These are phyloP conservation scores for Euschistus heros DNA, from an alignment of 1,140 invertebrate species.

Conservation along the genomic window DNA sequence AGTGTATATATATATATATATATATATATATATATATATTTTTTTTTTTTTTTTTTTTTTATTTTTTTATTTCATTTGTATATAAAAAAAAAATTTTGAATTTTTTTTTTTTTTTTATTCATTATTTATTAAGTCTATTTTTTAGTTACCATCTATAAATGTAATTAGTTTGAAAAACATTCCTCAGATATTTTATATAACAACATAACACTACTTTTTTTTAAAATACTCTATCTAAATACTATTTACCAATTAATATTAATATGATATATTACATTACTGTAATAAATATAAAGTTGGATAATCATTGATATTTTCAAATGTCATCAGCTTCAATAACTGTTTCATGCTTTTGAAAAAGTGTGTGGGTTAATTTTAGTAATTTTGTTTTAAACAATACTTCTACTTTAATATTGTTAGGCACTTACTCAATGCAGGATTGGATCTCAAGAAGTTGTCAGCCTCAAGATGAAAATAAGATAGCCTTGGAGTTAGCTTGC, in stretches of 20 bases:
- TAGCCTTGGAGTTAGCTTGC: constrained; percentile 27
- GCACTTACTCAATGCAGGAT: constrained; percentile 31
- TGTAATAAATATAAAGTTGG: background rate
- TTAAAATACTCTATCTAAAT: background rate
- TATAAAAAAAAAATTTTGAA: too few relatives aligned
- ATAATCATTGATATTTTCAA: background rate
- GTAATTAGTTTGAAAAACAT: too few relatives aligned
- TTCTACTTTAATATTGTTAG: background rate
- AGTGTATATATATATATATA: too few relatives aligned
- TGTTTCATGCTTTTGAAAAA: background rate
- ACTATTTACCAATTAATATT: background rate
- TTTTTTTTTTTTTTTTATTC: too few relatives aligned
- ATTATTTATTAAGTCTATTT: too few relatives aligned
- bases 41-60: too few relatives aligned
- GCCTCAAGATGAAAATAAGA: constrained; percentile 28
- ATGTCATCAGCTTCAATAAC: background rate
- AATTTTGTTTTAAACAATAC: background rate
- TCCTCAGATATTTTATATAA: too few relatives aligned
- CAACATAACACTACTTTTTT: too few relatives aligned
- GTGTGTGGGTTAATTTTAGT: background rate
- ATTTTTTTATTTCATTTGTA: too few relatives aligned
- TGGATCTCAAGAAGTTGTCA: constrained; percentile 30
- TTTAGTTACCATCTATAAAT: too few relatives aligned
- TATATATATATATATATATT: too few relatives aligned
- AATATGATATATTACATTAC: background rate